phyloP scores from a whole-genome alignment of 2,797 vertebrate species.

The Rhynchotus rufescens region DNA sequence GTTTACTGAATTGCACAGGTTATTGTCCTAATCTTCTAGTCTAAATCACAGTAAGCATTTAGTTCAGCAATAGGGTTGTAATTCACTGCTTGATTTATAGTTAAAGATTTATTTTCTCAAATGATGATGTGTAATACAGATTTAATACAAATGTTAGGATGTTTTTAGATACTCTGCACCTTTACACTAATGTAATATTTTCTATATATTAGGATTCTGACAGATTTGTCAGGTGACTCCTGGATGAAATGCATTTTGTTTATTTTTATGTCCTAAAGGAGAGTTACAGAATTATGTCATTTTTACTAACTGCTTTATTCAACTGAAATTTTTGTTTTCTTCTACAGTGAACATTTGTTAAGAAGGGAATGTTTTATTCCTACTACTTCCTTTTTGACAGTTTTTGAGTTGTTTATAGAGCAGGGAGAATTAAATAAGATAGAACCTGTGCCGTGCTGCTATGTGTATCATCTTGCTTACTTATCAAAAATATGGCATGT shows the following conservation, averaged over 20 bases:
- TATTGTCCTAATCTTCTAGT: constrained; percentile 18
- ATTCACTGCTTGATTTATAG: constrained; percentile 8
- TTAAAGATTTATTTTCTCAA: constrained; percentile 30
- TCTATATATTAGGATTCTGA: neutral
- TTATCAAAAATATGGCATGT: neutral
- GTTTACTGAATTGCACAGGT: constrained; percentile 6
- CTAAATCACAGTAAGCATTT: constrained; percentile 16
- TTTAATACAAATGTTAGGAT: constrained; percentile 9
- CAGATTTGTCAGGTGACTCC: constrained; percentile 36
- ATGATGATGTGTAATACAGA: neutral
- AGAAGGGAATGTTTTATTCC: neutral
- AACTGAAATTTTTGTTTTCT: neutral
- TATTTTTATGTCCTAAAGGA: constrained; percentile 7
- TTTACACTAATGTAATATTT: constrained; percentile 42
- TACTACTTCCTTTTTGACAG: neutral
- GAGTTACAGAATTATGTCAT: neutral
- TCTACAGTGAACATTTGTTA: neutral
- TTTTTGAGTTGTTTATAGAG: neutral
- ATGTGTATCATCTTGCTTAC: neutral
- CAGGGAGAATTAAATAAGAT: neutral
- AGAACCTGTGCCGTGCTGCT: neutral
- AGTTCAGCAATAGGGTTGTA: constrained; percentile 11
- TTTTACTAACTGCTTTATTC: constrained; percentile 38
- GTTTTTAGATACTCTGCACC: constrained; percentile 37
- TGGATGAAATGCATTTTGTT: neutral